These are phyloP conservation scores for Eupeodes latifasciatus DNA, from an alignment of 2,888 invertebrate species.

Conservation along the genomic window DNA sequence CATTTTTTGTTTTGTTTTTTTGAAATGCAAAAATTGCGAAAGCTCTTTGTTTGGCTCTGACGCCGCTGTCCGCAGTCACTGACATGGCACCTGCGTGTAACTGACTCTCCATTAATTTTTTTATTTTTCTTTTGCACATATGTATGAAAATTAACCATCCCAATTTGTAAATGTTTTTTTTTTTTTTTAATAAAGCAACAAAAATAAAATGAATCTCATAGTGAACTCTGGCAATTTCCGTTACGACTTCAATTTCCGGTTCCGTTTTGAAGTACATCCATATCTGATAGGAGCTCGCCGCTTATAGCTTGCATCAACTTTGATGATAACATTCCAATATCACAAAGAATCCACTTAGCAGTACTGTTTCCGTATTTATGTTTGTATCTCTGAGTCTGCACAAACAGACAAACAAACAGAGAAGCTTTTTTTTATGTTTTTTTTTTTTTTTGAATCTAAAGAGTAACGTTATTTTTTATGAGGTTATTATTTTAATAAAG, in stretches of 20 bases:
- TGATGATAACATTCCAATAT: neutral
- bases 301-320: neutral
- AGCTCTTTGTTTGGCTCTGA: slow-evolving; percentile 60
- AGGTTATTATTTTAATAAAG: slow-evolving; percentile 43
- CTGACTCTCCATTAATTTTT: slow-evolving; percentile 25
- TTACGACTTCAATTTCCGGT: slow-evolving; percentile 56
- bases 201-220: neutral
- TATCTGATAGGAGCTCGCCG: neutral
- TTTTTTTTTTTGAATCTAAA: neutral
- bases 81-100: slow-evolving; percentile 71
- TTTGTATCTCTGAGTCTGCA: neutral
- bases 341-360: neutral
- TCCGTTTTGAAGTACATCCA: slow-evolving; percentile 8
- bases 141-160: neutral
- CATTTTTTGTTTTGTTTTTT: slow-evolving; percentile 21
- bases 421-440: neutral
- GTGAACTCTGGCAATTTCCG: slow-evolving; percentile 56
- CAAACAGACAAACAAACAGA: neutral
- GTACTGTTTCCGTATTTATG: neutral
- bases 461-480: neutral
- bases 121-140: neutral
- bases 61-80: slow-evolving; percentile 56
- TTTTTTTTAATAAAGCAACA: slow-evolving; percentile 11
- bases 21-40: slow-evolving; percentile 57
- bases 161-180: neutral